These are phyloP conservation scores for Sylvia borin DNA, from an alignment of 2,797 vertebrate genomes.

Conservation along the genomic window DNA sequence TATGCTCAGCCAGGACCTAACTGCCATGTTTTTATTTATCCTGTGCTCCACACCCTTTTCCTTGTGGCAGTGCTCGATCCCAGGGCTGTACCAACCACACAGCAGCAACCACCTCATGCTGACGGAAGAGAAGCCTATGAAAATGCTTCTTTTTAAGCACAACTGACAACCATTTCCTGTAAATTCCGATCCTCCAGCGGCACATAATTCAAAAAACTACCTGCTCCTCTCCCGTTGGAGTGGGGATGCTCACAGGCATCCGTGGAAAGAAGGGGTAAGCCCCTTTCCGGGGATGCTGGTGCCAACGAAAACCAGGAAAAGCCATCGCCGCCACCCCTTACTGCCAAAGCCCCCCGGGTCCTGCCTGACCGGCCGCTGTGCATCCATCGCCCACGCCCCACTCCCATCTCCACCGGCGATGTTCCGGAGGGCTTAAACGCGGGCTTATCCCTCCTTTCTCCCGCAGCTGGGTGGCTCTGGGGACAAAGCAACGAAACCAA, in stretches of 20 bases:
- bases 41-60: neutral
- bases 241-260: neutral
- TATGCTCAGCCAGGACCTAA: neutral
- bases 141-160: neutral
- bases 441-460: neutral
- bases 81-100: neutral
- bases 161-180: neutral
- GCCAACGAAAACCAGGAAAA: neutral
- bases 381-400: neutral
- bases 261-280: neutral
- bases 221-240: neutral
- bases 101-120: neutral
- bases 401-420: neutral
- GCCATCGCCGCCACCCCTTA: neutral
- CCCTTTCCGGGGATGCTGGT: neutral
- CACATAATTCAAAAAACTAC: neutral
- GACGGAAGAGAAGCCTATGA: neutral
- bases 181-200: neutral
- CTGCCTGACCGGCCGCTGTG: neutral
- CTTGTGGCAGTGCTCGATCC: neutral
- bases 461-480: neutral
- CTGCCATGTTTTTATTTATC: constrained; percentile 3
- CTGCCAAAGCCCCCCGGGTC: neutral
- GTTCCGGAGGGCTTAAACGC: neutral
- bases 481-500: neutral